Base-by-base conservation (phyloP, 2,888 invertebrate species). In the Lamproptera curius region DNA sequence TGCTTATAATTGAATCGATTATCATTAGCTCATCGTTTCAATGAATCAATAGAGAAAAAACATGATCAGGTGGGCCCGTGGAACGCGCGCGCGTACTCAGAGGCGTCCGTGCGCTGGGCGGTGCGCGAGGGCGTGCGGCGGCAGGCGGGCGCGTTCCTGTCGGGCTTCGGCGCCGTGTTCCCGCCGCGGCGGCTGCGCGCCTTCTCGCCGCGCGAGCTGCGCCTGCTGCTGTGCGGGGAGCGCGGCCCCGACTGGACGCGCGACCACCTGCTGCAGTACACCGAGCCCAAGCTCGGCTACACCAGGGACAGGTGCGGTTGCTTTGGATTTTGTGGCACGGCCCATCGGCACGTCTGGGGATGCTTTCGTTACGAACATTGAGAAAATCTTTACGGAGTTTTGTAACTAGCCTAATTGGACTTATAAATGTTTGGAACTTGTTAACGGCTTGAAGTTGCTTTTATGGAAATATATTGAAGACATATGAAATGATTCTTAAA, bases 201-300 rank as follows among this genome's bases (percentile, higher is more conserved):
- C 53, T 99, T 99, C 89, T 95, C 94, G 69, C 96, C 99, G 1
- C 91, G 94, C 63, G 98, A 98, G 89, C 92, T 97, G 65, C 90
- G 96, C 41, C 91, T 96, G 67, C 95, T 99, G 92, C 89, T 99
- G 52, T 99, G 99, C 83, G 99, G 99, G 45, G 98, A 99, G 81
- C 98, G 99, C 84, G 94, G 95, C 70, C 98, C 99, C n/a, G 92
- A 92, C 57, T 99, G 99, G 99, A 95, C 95, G 20, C 90, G 95
- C 55, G 98, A 99, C 55, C 99, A 99, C 79, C 91, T 99, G 70
- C 91, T 99, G 62, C 96, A 94, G 76, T 99, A 96, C 85, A 99
- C 99, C 1, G 99, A 99, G 86, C 99, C 99, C 41, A 99, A 99
- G 87, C 90, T 99, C 50, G 99, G 99, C 35, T 99, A 98, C 84